phyloP scores from a whole-genome alignment of 2,888 invertebrate species.

The Lamellibrachia satsuma region DNA sequence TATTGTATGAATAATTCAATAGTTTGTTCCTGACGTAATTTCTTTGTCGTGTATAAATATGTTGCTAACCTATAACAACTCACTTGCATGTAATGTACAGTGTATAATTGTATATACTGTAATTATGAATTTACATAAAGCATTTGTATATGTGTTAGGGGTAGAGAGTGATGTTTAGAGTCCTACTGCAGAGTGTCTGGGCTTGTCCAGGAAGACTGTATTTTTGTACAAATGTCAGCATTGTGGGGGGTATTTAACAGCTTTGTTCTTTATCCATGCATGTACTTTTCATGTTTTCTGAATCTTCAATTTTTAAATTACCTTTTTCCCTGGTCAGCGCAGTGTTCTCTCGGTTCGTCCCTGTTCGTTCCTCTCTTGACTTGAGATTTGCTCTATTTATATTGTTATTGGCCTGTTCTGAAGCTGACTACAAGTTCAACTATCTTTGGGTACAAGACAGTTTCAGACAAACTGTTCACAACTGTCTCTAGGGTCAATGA shows the following conservation, averaged over 20 bases:
- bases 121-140: background rate
- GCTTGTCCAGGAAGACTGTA: background rate
- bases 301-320: background rate
- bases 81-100: background rate
- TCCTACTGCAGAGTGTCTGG: background rate
- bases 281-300: background rate
- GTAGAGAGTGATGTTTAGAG: background rate
- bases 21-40: background rate
- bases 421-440: background rate
- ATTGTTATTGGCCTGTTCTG: background rate
- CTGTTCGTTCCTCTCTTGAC: background rate
- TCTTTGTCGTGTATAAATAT: background rate
- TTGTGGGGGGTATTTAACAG: background rate
- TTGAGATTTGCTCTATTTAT: background rate
- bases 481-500: background rate
- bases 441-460: background rate
- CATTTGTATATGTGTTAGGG: background rate
- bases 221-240: background rate
- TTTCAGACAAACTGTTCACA: background rate
- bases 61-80: conserved; percentile 13
- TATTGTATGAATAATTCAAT: background rate
- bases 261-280: background rate
- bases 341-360: background rate
- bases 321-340: background rate
- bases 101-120: background rate